phyloP scores from a whole-genome alignment of 1,140 invertebrate genomes.

The Magallana gigas region DNA sequence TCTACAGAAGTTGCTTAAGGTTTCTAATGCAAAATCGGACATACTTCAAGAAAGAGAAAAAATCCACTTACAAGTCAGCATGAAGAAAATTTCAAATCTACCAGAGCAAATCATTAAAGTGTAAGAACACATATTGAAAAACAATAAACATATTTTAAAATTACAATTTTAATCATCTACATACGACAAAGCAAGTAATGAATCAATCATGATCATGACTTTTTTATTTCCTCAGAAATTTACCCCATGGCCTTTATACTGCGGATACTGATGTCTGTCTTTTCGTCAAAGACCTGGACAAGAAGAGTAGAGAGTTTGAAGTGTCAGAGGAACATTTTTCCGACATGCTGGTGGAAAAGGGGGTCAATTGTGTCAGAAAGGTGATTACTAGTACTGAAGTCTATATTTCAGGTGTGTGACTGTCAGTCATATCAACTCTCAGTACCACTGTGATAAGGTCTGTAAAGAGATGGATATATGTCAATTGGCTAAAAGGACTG shows the following conservation, averaged over 20 bases:
- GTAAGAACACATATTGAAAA: constrained; percentile 50
- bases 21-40: constrained; percentile 53
- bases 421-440: no score
- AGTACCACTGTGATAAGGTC: no score
- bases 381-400: neutral
- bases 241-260: constrained; percentile 64
- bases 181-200: neutral
- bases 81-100: constrained; percentile 68
- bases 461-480: no score
- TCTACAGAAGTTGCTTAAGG: constrained; percentile 47
- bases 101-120: constrained; percentile 66
- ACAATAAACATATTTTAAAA: no score
- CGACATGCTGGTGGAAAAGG: constrained; percentile 68
- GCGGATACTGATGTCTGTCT: constrained; percentile 73
- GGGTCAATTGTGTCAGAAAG: constrained; percentile 55
- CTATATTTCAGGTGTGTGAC: no score
- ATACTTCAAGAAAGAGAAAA: constrained; percentile 60
- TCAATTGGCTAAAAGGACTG: no score
- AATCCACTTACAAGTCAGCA: constrained; percentile 63
- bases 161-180: no score
- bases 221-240: constrained; percentile 58
- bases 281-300: constrained; percentile 78
- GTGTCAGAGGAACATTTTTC: constrained; percentile 72
- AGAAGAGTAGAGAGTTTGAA: constrained; percentile 73
- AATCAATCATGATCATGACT: neutral